Evolutionary conservation across 2,888 invertebrate species (phyloP).

Genomic region (Philhelius pedissequus): DNA sequence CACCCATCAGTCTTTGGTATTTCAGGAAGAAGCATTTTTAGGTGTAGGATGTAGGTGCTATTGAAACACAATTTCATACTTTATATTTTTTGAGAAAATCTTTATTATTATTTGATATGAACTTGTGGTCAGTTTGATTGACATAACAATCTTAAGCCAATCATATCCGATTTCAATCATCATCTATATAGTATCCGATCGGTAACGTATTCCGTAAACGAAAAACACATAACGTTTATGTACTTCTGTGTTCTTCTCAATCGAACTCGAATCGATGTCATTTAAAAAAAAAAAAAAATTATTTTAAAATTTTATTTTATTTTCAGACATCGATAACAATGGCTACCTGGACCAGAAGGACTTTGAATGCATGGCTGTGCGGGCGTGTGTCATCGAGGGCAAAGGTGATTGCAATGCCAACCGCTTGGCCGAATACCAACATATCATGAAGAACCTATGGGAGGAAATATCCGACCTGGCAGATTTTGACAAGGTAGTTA

Average conservation of each 20-base stretch:
- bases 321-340: slow-evolving; percentile 90
- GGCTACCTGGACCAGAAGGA: slow-evolving; percentile 90
- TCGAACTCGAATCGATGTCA: not conserved
- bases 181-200: not conserved
- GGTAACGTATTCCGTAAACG: not conserved
- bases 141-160: not conserved
- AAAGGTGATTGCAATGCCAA: slow-evolving; percentile 88
- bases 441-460: slow-evolving; percentile 91
- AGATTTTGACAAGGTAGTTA: slow-evolving; percentile 91
- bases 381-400: slow-evolving; percentile 90
- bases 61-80: not conserved
- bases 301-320: not conserved
- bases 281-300: not conserved
- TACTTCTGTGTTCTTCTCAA: not conserved
- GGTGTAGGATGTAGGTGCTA: too few relatives aligned
- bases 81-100: not conserved
- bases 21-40: not conserved
- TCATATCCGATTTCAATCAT: slow-evolving; percentile 7
- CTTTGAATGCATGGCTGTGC: slow-evolving; percentile 89
- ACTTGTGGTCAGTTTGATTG: slow-evolving; percentile 10
- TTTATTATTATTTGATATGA: not conserved
- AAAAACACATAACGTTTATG: too few relatives aligned
- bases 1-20: not conserved
- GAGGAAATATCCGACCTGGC: slow-evolving; percentile 91
- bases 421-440: slow-evolving; percentile 88